Evolutionary conservation across 2,888 invertebrate species (phyloP).

Genomic region (Zhengitettix transpicula): DNA sequence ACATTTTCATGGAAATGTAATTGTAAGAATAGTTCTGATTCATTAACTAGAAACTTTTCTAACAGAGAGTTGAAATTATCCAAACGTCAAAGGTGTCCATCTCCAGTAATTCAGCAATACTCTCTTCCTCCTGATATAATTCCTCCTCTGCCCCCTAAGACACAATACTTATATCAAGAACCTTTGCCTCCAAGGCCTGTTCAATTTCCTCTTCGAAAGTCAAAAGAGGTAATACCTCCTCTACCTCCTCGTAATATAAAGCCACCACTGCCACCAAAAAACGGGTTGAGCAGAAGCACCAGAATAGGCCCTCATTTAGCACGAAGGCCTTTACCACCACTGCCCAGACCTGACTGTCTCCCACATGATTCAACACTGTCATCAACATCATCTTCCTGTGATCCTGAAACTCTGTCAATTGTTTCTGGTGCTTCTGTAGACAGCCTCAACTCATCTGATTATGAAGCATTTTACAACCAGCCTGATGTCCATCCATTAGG

Average conservation of each 20-base stretch:
- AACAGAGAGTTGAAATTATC: constrained; percentile 58
- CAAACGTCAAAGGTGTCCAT: constrained; percentile 48
- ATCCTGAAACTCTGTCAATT: constrained; percentile 7
- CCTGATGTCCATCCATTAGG: constrained; percentile 6
- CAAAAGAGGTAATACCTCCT: constrained; percentile 18
- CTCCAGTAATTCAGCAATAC: constrained; percentile 19
- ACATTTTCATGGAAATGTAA: background rate
- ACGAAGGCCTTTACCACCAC: constrained; percentile 21
- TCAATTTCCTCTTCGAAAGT: constrained; percentile 8
- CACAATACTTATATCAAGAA: constrained; percentile 4
- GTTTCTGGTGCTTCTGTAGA: constrained; percentile 34
- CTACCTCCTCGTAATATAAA: constrained; percentile 24
- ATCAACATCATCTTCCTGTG: constrained; percentile 16
- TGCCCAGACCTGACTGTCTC: constrained; percentile 3
- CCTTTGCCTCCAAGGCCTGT: constrained; percentile 12
- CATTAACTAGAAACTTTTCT: background rate
- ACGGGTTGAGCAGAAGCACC: constrained; percentile 13
- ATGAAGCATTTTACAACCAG: constrained; percentile 23
- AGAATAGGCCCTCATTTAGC: constrained; percentile 17
- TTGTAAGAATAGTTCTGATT: background rate
- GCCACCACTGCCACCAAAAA: constrained; percentile 18
- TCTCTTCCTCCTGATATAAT: constrained; percentile 47
- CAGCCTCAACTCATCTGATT: constrained; percentile 32
- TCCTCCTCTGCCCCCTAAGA: constrained; percentile 3
- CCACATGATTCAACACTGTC: constrained; percentile 5